A percentile compares a stretch with the other conserved stretches of the same genome.
Conservation (phyloP, 2,113 vertebrate species). For the Semnopithecus entellus region DNA sequence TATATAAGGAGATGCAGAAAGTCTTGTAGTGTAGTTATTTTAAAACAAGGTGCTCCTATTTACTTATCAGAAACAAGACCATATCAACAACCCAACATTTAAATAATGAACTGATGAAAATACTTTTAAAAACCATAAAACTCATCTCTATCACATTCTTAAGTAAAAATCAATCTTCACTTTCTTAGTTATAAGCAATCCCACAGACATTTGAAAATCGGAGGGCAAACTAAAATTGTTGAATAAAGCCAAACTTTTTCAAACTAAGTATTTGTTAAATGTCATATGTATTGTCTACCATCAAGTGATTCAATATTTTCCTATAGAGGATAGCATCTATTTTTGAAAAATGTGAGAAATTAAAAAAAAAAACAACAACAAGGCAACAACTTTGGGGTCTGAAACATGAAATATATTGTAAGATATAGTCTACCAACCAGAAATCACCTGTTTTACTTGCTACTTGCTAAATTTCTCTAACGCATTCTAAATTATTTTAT, state of each 20-base stretch:
- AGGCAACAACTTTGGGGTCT: background rate
- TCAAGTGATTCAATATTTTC: background rate
- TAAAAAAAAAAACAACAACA: background rate
- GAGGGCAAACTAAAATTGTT: constrained; percentile 32
- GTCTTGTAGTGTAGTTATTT: constrained; percentile 26
- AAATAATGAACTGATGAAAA: constrained; percentile 49
- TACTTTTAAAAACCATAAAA: constrained; percentile 26
- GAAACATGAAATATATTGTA: constrained; percentile 15
- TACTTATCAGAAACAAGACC: constrained; percentile 19
- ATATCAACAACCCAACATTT: constrained; percentile 3
- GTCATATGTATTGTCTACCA: background rate
- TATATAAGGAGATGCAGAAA: constrained; percentile 24
- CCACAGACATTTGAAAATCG: constrained; percentile 39
- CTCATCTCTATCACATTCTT: background rate
- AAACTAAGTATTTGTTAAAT: constrained; percentile 49
- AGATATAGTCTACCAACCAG: background rate
- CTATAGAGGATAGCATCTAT: background rate
- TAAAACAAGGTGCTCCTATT: constrained; percentile 20
- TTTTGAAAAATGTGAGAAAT: constrained; percentile 17
- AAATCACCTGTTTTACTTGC: constrained; percentile 18
- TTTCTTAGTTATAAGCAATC: constrained; percentile 11
- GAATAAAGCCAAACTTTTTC: constrained; percentile 25
- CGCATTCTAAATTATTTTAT: background rate
- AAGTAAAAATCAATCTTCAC: background rate
- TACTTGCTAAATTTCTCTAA: background rate